Percentiles rank a stretch among this genome's conserved stretches.
Conservation (phyloP, 2,888 invertebrate genomes). For the Platycheirus rosarum region DNA sequence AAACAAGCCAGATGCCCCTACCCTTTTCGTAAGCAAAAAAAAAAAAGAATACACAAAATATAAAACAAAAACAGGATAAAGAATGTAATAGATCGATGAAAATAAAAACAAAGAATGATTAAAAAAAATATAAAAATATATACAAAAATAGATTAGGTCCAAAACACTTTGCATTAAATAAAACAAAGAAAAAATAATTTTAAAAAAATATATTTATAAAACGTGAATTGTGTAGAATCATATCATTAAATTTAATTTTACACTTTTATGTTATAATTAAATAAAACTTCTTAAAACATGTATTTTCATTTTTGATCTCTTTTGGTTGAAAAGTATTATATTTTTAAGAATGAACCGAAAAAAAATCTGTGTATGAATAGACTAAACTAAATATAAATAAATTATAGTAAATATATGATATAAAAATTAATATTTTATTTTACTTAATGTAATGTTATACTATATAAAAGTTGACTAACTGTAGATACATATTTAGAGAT, state of each 20-base stretch:
- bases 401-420: constrained; percentile 29
- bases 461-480: constrained; percentile 73
- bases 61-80: constrained; percentile 6
- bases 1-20: constrained; percentile 22
- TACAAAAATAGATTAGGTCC: constrained; percentile 59
- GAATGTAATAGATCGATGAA: constrained; percentile 39
- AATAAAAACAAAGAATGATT: constrained; percentile 10
- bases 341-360: not conserved
- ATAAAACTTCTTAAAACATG: constrained; percentile 7
- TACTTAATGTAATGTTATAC: constrained; percentile 69
- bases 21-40: constrained; percentile 28
- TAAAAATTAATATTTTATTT: constrained; percentile 49
- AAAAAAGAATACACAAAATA: no score
- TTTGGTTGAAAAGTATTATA: constrained; percentile 15
- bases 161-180: constrained; percentile 49
- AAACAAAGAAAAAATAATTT: constrained; percentile 3
- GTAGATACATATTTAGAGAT: constrained; percentile 73
- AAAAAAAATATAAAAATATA: constrained; percentile 24
- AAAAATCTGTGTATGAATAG: constrained; percentile 61
- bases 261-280: constrained; percentile 35
- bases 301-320: constrained; percentile 21
- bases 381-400: constrained; percentile 42
- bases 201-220: constrained; percentile 13
- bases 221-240: constrained; percentile 71
- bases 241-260: constrained; percentile 70